Evolutionary conservation across 1,140 invertebrate genomes (phyloP), one percentile per base, ranked within the genome.

Genomic region (Monochamus saltuarius): DNA sequence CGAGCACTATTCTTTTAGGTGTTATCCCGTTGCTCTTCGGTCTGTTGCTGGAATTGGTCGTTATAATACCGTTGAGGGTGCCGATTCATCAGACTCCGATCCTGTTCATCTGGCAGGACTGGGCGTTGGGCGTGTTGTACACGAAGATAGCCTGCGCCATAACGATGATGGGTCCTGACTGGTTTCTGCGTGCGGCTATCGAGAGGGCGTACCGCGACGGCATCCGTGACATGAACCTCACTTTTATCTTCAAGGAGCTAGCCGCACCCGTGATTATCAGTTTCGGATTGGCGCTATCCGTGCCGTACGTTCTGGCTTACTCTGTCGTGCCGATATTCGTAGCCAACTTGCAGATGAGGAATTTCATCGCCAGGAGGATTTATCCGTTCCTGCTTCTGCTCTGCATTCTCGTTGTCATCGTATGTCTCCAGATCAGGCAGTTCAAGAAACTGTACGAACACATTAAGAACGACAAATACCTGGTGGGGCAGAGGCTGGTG

Each of bases 401-500:
- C 10, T 82, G 84, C 39, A 72, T 91, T 6, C 77, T 90, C 36
- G 79, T 84, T 43, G 83, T 85, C 42, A 83, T 94, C 46, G 81
- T 94, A 45, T 81, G 85, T 52, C 85, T 92, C 73, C 80, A 86
- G 78, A 87, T 96, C 36, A 85, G 89, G 55, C 96, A 99, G 74
- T 95, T 99, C 76, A 88, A 86, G 68, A 90, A 94, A 70, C 81
- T 99, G 0, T 98, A 98, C 74, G 93, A 99, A 75, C 96, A 98
- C 78, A 99, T 99, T 73, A 97, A 97, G 78, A 98, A 99, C 81
- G 97, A 99, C 75, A 99, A 99, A 81, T 99, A 98, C 80, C 83
- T 98, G 19, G 95, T 98, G 2, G 95, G 96, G 0, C 90, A 94
- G 71, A 84, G 94, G 55, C 83, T 98, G 53, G 94, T 98, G 0